These are phyloP conservation scores for Bellardia pandia DNA, from an alignment of 2,888 invertebrate genomes.

Conservation along the genomic window DNA sequence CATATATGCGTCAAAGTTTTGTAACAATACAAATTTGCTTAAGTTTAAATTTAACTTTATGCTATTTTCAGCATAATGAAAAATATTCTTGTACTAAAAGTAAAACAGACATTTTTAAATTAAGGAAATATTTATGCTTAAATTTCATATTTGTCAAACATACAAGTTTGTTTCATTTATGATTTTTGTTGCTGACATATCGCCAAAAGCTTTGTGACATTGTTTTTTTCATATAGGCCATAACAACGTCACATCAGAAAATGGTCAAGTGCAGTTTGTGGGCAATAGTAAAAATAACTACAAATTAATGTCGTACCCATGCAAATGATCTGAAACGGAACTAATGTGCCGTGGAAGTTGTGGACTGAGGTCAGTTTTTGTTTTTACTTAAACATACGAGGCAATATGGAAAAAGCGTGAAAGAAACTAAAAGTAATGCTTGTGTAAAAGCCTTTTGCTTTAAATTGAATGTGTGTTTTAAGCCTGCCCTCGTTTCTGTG, in stretches of 20 bases:
- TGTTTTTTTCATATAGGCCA: background rate
- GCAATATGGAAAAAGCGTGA: no score
- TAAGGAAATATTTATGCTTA: background rate
- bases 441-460: no score
- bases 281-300: slow-evolving; percentile 41
- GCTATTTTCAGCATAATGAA: background rate
- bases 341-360: background rate
- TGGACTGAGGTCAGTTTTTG: background rate
- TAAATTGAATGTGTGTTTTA: no score
- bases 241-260: slow-evolving; percentile 17
- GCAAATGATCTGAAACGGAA: slow-evolving; percentile 4
- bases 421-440: no score
- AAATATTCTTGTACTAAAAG: background rate
- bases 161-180: background rate
- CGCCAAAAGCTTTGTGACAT: background rate
- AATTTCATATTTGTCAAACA: background rate
- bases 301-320: slow-evolving; percentile 41
- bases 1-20: background rate
- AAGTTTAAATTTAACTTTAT: background rate
- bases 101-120: background rate
- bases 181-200: background rate
- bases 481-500: background rate
- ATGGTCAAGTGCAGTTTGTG: slow-evolving; percentile 26
- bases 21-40: background rate
- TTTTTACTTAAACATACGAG: background rate